Base-by-base conservation (phyloP, 2,888 invertebrate genomes). In the Sussaba pulchella region DNA sequence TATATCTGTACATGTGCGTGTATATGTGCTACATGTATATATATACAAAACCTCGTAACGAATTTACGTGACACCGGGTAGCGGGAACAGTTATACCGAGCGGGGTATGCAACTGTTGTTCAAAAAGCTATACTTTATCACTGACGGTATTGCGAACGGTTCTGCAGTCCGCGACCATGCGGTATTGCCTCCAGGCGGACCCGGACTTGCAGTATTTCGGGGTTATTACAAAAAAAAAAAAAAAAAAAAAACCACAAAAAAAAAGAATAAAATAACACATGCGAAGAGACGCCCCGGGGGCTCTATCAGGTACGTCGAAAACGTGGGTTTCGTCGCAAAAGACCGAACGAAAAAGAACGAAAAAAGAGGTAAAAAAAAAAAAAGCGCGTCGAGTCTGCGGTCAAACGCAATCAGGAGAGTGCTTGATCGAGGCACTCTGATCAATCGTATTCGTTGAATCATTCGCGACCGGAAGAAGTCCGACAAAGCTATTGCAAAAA, bases 341-440 rank as follows among this genome's bases (percentile, higher is more conserved):
- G 64, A 36, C 4, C n/a, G 45, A 39, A 57, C 2, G 6, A 5
- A 31, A 31, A 31, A 31, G 31, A 31, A 31, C 4, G 6, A 31
- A 5, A 6, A 31, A 31, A 31, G 6, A 31, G 6, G 6, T 31
- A 31, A 31, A 31, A 24, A 36, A 43, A 17, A 47, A 36, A 39
- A 52, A 54, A 9, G 19, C 36, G 12, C 36, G 10, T n/a, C 21
- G 43, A 24, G 67, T 66, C 61, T 69, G 86, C 82, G 85, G 82
- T 84, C 82, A 64, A 72, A 84, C 66, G 86, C 87, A 87, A 87
- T 87, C 87, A 85, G 83, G 79, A 86, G 85, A 87, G 86, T 87
- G 87, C 82, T 54, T 71, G 83, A 83, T 80, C 84, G 81, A 85
- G 83, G 80, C 66, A 82, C 72, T 71, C 70, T 70, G 72, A 75